A percentile compares a stretch with the other conserved stretches of the same genome.
Conservation (phyloP, 2,113 vertebrate genomes). For the Hippocampus zosterae region DNA sequence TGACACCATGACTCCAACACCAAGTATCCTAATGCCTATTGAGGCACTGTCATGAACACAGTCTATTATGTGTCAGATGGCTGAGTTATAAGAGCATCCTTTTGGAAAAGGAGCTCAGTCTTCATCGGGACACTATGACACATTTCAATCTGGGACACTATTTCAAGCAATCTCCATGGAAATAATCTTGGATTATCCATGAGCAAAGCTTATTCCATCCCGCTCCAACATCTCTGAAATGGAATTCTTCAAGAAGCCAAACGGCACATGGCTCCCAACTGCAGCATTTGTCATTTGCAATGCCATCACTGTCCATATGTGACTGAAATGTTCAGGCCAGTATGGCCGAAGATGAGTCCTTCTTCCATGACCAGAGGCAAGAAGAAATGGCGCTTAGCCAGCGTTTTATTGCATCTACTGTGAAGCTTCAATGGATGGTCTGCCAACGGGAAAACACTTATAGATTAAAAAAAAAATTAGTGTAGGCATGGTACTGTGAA, state of each 20-base stretch:
- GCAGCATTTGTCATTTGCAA: slow-evolving; percentile 31
- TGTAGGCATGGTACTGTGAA: slow-evolving; percentile 22
- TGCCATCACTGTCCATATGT: slow-evolving; percentile 49
- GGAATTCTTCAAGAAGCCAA: slow-evolving; percentile 58
- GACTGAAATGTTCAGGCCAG: slow-evolving; percentile 36
- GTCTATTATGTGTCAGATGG: slow-evolving; percentile 1
- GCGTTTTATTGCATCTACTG: slow-evolving; percentile 42
- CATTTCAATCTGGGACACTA: slow-evolving; percentile 54
- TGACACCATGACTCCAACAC: neutral
- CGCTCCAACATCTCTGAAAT: slow-evolving; percentile 50
- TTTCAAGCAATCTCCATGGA: slow-evolving; percentile 59
- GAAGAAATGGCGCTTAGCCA: slow-evolving; percentile 30
- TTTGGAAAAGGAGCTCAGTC: slow-evolving; percentile 11
- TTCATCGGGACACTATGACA: slow-evolving; percentile 42
- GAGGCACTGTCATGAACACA: neutral
- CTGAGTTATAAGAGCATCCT: neutral
- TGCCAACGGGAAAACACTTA: slow-evolving; percentile 47
- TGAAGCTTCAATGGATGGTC: slow-evolving; percentile 41
- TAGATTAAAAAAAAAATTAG: slow-evolving; percentile 30
- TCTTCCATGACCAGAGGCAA: slow-evolving; percentile 52
- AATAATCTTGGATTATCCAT: slow-evolving; percentile 68
- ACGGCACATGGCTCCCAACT: slow-evolving; percentile 28
- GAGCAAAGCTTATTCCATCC: slow-evolving; percentile 45
- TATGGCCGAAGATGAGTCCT: slow-evolving; percentile 24
- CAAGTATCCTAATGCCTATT: neutral